These are phyloP conservation scores for Tichodroma muraria DNA, from an alignment of 2,113 vertebrate species.

Conservation along the genomic window DNA sequence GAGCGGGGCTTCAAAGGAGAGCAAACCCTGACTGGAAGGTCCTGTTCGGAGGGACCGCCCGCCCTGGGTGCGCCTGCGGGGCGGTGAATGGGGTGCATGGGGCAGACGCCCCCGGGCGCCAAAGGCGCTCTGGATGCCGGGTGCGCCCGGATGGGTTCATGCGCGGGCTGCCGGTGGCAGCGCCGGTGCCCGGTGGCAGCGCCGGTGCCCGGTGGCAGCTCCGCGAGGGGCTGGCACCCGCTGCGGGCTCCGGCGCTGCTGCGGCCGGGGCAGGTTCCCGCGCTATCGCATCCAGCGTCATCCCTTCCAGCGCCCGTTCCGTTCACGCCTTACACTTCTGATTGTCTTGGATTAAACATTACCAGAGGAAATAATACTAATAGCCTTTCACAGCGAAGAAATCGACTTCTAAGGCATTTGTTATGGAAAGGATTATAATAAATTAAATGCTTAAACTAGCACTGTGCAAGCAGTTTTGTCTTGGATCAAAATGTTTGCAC, in stretches of 20 bases:
- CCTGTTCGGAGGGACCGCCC: not conserved
- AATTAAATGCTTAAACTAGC: slow-evolving; percentile 78
- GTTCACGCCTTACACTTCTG: slow-evolving; percentile 59
- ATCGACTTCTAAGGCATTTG: slow-evolving; percentile 69
- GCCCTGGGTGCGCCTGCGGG: fast-evolving
- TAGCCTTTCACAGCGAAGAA: slow-evolving; percentile 54
- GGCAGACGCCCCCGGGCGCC: not conserved
- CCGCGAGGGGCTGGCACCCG: not conserved
- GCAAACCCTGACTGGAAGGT: not conserved
- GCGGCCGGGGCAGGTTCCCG: not conserved
- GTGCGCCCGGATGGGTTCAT: not conserved
- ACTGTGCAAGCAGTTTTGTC: slow-evolving; percentile 75
- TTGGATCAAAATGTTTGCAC: slow-evolving; percentile 79
- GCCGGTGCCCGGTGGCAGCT: not conserved
- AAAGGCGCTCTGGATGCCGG: fast-evolving
- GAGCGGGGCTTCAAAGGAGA: not conserved
- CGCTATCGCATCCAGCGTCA: slow-evolving; percentile 19
- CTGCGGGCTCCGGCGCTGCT: not conserved
- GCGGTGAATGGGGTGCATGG: not conserved
- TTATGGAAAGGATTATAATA: slow-evolving; percentile 78
- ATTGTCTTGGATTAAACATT: slow-evolving; percentile 64
- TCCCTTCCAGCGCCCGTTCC: slow-evolving; percentile 33
- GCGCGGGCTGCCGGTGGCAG: not conserved
- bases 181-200: not conserved
- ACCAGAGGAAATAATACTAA: slow-evolving; percentile 68